Conservation (phyloP, 1,140 invertebrate genomes). For the Bombus sylvicola region DNA sequence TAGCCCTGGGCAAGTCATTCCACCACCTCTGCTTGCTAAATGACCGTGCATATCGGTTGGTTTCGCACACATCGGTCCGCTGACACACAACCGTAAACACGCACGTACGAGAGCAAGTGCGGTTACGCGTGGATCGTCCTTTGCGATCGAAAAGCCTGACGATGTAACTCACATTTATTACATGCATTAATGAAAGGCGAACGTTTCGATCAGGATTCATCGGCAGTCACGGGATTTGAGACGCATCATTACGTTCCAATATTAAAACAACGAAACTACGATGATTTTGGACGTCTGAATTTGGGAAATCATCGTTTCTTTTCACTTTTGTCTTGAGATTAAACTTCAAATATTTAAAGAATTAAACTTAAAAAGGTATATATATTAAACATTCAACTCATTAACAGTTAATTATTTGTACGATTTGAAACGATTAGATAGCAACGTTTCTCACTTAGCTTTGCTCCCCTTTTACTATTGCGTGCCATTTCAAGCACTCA, state of each 20-base stretch:
- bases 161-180: slow-evolving; percentile 16
- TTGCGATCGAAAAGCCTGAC: slow-evolving; percentile 41
- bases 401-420: no score
- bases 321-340: not conserved
- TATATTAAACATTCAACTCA: no score
- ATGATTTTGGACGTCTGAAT: not conserved
- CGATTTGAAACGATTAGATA: not conserved
- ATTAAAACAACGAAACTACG: not conserved
- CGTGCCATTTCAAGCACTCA: not conserved
- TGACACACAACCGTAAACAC: not conserved
- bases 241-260: not conserved
- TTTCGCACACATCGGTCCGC: slow-evolving; percentile 43
- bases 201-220: slow-evolving; percentile 40
- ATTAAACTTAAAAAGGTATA: no score
- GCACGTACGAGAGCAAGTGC: not conserved
- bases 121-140: not conserved
- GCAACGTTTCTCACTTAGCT: not conserved
- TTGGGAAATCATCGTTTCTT: not conserved
- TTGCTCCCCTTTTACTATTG: not conserved
- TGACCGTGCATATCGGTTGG: slow-evolving; percentile 65
- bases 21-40: slow-evolving; percentile 65
- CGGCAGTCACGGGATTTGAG: not conserved
- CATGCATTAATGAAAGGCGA: slow-evolving; percentile 37
- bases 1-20: slow-evolving; percentile 70
- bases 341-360: not conserved